Evolutionary conservation across 1,140 invertebrate species (phyloP), one percentile per base, ranked within the genome.

Genomic region (Bombus waltoni): DNA sequence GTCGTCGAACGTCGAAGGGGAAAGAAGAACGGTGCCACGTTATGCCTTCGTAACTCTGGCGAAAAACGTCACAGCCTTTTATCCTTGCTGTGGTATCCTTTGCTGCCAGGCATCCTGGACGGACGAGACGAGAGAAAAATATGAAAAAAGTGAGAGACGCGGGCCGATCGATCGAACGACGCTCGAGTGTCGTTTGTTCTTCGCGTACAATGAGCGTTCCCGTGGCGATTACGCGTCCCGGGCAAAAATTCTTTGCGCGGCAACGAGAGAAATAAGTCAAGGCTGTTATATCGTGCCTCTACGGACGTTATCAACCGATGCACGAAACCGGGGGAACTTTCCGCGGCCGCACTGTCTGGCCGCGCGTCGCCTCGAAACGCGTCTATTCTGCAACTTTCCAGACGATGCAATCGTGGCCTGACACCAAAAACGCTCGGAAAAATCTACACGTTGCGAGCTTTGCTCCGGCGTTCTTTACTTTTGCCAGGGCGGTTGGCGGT

Each of bases 271-370:
- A 79, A 75, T 40, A 70, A 87, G 73, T 47, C n/a, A 8, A 78
- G 22, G 47, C 47, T 53, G 47, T 53, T 53, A 22, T 53, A 53
- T 53, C 47, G 47, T 53, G 62, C 32, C 22, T 80, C 40, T n/a
- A 53, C 13, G 32, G 42, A 22, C 10, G 40, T 76, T 89, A 85
- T 88, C 82, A 65, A 25, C n/a, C 77, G 53, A 81, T 65, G 87
- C 78, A 85, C 73, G 68, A 79, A 87, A 82, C 75, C 35, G 25
- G 59, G 62, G 62, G 47, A 88, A 88, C 78, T 81, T 89, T 81
- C 86, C 86, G 84, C 47, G 72, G 68, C 59, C 35, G 28, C 28
- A 57, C 32, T 47, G 22, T 68, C 25, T 38, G 1, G 35, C 35
- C 6, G 1, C 53, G 35, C 62, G n/a, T 68, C 57, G 53, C 53